phyloP scores from a whole-genome alignment of 2,797 vertebrate species.

The Gymnothorax javanicus region DNA sequence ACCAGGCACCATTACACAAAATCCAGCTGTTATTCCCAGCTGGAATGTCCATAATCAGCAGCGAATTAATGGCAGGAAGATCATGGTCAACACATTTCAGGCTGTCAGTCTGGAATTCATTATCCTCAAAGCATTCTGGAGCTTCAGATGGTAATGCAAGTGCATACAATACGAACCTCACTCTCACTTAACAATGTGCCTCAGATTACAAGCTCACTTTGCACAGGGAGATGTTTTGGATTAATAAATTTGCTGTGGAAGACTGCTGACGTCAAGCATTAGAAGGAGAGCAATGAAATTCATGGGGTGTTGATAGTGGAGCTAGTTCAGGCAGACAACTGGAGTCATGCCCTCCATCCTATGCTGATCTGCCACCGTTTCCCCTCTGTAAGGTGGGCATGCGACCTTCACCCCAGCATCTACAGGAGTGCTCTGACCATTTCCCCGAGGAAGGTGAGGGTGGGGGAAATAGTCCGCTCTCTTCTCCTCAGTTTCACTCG shows the following conservation, averaged over 20 bases:
- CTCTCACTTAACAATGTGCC: constrained; percentile 2
- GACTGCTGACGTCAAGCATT: neutral
- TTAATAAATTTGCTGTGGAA: neutral
- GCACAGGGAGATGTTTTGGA: neutral
- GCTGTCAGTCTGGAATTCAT: constrained; percentile 24
- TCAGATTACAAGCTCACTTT: neutral
- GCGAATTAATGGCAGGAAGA: constrained; percentile 38
- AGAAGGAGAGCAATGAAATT: neutral
- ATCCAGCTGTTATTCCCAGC: constrained; percentile 32
- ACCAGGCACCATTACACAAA: constrained; percentile 46
- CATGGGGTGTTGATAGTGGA: too few species aligned
- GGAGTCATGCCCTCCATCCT: too few species aligned
- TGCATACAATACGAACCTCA: constrained; percentile 29
- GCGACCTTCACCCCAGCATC: too few species aligned
- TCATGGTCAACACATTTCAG: constrained; percentile 40
- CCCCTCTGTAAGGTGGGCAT: too few species aligned
- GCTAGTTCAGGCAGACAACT: too few species aligned
- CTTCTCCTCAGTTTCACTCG: too few species aligned
- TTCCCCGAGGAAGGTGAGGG: too few species aligned
- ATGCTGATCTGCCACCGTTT: too few species aligned
- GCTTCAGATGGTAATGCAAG: constrained; percentile 31
- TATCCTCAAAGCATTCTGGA: constrained; percentile 26
- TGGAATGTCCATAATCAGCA: constrained; percentile 30
- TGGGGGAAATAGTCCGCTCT: too few species aligned
- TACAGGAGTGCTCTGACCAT: too few species aligned